Evolutionary conservation across 2,113 vertebrate genomes (phyloP).

Genomic region (Lasiurus cinereus): DNA sequence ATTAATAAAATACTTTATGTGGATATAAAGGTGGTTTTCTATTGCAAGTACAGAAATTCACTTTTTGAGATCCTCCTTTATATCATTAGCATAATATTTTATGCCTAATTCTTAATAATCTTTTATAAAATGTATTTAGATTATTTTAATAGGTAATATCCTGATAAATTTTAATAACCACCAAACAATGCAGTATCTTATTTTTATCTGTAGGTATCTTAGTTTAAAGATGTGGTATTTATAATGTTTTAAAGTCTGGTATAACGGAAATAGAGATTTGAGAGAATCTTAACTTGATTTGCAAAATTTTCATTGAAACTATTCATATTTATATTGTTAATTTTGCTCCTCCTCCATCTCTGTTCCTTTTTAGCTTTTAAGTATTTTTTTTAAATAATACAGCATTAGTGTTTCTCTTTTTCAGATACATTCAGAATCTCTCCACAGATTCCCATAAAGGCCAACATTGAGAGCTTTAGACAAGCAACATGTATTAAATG

Average conservation of each 20-base stretch:
- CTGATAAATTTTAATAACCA: not conserved
- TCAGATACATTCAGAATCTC: not conserved
- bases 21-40: not conserved
- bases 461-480: not conserved
- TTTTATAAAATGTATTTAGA: not conserved
- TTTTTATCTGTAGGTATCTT: not conserved
- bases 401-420: not conserved
- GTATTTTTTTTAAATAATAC: not conserved
- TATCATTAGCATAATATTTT: not conserved
- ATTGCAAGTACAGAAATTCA: not conserved
- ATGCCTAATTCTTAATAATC: not conserved
- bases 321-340: not conserved
- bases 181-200: not conserved
- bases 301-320: not conserved
- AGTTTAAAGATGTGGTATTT: not conserved
- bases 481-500: not conserved
- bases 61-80: not conserved
- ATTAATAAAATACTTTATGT: conserved; percentile 11
- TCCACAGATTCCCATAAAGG: not conserved
- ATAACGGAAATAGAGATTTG: not conserved
- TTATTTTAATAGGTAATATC: not conserved
- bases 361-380: not conserved
- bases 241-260: not conserved
- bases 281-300: not conserved
- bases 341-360: not conserved